Base-by-base conservation (phyloP, 2,888 invertebrate species). In the Papilio elwesi region DNA sequence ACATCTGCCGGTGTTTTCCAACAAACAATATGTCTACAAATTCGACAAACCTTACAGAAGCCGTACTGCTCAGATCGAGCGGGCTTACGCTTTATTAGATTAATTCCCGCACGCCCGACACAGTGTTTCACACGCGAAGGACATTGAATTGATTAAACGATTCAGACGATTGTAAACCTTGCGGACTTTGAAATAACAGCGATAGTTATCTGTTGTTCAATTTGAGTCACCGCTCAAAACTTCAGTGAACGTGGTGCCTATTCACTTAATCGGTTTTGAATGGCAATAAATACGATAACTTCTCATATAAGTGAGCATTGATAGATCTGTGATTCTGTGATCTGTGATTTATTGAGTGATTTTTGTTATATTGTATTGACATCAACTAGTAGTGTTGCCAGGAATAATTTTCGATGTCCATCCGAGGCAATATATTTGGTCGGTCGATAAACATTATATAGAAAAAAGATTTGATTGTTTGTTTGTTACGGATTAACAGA, bases 51-150 rank as follows among this genome's bases (percentile, higher is more conserved):
- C 10, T 82, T 79, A 78, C 77, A 36, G 90, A 91, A 91, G 87
- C 91, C 90, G 51, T 86, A 87, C 77, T 77, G 82, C 79, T 84
- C 83, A 84, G 82, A 81, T 83, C 81, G 83, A 83, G 82, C 83
- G 78, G 80, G 83, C 83, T 83, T 82, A 85, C 74, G 77, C 80
- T 80, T 84, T 89, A 92, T 91, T 92, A 83, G 89, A 91, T 92
- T 90, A 91, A 79, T 72, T 78, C 77, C 78, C 80, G 81, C 78
- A 79, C 74, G 71, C 73, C 68, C 63, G 71, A 64, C 51, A 71
- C 72, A n/a, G 48, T 55, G 71, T 51, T 68, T 67, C 70, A 68
- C 69, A 73, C 59, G 73, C 73, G 73, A 69, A 73, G 68, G 73
- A 55, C 64, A n/a, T 67, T 15, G 9, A 63, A 43, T 64, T 57